Base-by-base conservation (phyloP, 1,140 invertebrate genomes). In the Ectropis grisescens region DNA sequence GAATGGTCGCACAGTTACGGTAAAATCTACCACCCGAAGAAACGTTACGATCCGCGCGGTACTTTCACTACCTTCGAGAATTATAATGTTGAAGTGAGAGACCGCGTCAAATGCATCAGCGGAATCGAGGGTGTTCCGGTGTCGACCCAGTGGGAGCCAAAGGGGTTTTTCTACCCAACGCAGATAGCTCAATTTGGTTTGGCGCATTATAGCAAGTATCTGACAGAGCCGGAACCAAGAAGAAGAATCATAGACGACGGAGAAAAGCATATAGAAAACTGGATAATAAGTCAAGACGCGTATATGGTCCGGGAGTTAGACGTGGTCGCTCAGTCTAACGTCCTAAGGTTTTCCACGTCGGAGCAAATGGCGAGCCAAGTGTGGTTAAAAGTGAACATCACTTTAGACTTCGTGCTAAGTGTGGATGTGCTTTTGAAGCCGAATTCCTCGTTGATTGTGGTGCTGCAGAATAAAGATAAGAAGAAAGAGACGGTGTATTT, bases 171-270 rank as follows among this genome's bases (percentile, higher is more conserved):
- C 71, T 99, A 99, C 84, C 96, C 97, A 0, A 98, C 97, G 1
- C 98, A 99, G 85, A 98, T 99, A 46, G 96, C 97, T 2, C 98
- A 99, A 74, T 99, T 96, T 78, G 98, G 95, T 0, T 78, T 99
- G 19, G 94, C 96, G 13, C 98, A 99, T 82, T 99, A 97, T 79
- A 97, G 95, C 70, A 98, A 98, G 82, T 94, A 95, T 80, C 64
- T 95, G 10, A 93, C 91, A 0, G 93, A 94, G 54, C 87, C 90
- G 0, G 87, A 90, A 51, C 91, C 92, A 2, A 85, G 87, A 19
- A 76, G 87, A 41, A 88, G 85, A 48, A 41, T 88, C 0, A 75
- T 94, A 6, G 93, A 96, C 58, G 91, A 96, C 74, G 88, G 88
- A 1, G 90, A 91, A 26, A 85, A 82, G 42, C 59, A 87, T 41